Evolutionary conservation across 2,888 invertebrate genomes (phyloP).

Genomic region (Campoplex capitator): DNA sequence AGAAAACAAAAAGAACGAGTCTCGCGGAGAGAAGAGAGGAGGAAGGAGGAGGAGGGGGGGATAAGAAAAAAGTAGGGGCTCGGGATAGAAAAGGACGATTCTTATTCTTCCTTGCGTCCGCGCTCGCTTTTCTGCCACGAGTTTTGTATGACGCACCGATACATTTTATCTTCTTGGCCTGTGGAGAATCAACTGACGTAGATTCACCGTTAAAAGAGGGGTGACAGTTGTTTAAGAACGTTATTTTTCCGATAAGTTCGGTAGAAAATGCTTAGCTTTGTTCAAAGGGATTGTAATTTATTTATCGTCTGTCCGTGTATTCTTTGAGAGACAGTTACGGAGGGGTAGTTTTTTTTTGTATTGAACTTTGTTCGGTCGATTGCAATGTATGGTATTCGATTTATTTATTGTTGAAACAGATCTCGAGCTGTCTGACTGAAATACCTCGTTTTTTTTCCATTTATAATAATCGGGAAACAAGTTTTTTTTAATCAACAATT

Average conservation of each 20-base stretch:
- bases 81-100: constrained; percentile 18
- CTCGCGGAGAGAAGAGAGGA: background rate
- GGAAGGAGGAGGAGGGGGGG: background rate
- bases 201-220: constrained; percentile 31
- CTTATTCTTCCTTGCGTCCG: constrained; percentile 15
- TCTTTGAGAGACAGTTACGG: background rate
- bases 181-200: constrained; percentile 16
- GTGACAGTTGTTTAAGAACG: constrained; percentile 22
- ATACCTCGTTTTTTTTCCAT: background rate
- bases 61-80: constrained; percentile 6
- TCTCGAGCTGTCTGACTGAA: background rate
- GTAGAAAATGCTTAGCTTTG: constrained; percentile 8
- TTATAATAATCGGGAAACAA: background rate
- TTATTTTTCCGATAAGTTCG: constrained; percentile 17
- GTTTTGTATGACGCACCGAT: constrained; percentile 3
- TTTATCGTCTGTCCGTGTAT: constrained; percentile 8
- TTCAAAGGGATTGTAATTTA: constrained; percentile 1
- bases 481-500: background rate
- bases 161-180: constrained; percentile 24
- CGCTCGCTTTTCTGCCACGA: constrained; percentile 8
- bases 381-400: background rate
- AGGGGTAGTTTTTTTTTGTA: background rate
- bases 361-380: background rate
- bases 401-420: background rate
- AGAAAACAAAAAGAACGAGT: constrained; percentile 14